These are phyloP conservation scores for Toxotes jaculatrix DNA, from an alignment of 2,113 vertebrate species.

Conservation along the genomic window DNA sequence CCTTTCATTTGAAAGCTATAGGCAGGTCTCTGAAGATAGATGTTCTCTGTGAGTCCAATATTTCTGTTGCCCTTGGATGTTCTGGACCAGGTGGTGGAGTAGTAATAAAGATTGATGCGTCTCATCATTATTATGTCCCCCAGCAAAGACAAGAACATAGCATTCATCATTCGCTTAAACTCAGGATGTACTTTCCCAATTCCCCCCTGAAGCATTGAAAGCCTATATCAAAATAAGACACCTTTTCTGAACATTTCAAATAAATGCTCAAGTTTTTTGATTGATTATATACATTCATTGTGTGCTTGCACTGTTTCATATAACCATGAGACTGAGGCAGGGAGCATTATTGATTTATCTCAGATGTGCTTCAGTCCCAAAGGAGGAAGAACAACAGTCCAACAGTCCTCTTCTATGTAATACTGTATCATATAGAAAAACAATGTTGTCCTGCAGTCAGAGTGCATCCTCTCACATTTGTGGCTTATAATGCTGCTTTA, in stretches of 20 bases:
- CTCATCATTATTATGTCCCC: conserved; percentile 74
- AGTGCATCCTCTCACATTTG: conserved; percentile 10
- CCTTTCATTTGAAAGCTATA: conserved; percentile 11
- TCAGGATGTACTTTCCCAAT: conserved; percentile 56
- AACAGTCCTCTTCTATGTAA: not conserved
- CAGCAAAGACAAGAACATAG: conserved; percentile 65
- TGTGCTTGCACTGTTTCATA: conserved; percentile 37
- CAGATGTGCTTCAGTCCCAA: conserved; percentile 30
- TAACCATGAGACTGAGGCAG: conserved; percentile 25
- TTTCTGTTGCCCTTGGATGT: conserved; percentile 75
- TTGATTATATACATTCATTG: conserved; percentile 46
- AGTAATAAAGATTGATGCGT: conserved; percentile 78
- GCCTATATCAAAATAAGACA: conserved; percentile 44
- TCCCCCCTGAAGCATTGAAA: conserved; percentile 32
- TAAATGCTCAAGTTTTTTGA: conserved; percentile 45
- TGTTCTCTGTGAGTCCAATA: conserved; percentile 63
- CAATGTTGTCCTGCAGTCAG: conserved; percentile 14
- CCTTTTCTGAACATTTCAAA: conserved; percentile 42
- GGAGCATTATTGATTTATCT: conserved; percentile 57
- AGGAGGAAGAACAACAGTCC: conserved; percentile 25
- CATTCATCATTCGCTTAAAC: conserved; percentile 75
- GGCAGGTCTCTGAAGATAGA: conserved; percentile 66
- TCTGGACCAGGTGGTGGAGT: conserved; percentile 58
- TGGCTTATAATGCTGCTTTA: not conserved
- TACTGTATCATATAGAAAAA: conserved; percentile 10